Base-by-base conservation (phyloP, 1,140 invertebrate genomes). In the Cyrtorhinus lividipennis region DNA sequence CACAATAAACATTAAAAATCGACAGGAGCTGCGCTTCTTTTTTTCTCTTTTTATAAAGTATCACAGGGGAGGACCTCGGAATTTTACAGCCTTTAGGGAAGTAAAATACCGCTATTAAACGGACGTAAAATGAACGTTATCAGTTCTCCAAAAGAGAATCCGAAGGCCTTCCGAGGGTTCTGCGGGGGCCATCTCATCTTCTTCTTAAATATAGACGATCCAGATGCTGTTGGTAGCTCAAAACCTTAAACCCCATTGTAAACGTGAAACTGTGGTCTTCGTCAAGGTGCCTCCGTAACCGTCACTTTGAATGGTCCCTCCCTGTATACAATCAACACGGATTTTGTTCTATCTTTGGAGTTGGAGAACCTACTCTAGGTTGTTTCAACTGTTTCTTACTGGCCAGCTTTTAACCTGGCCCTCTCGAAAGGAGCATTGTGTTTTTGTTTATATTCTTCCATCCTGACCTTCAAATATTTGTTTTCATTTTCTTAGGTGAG, bases 221-320 rank as follows among this genome's bases (percentile, higher is more conserved):
- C 48, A 53, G 48, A 53, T 53, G 48, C 48, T 53, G 48, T n/a
- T n/a, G n/a, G n/a, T n/a, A 53, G 48, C 48, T 53, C 48, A 53
- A 53, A 53, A n/a, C n/a, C n/a, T n/a, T n/a, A n/a, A n/a, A n/a
- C n/a, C 48, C 48, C 48, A 53, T 53, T 53, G 48, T 53, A 53
- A 53, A 53, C 48, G 48, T 53, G 48, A 53, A 53, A 53, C 48
- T 53, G 48, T 53, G 48, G 48, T 53, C 48, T 53, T 53, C 48
- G 48, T 53, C 48, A 53, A 53, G 48, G 48, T 53, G 48, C 48
- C 48, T 53, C 48, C 10, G 48, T 53, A 53, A 53, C 48, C 48
- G 48, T 53, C 48, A 53, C 48, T 53, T 53, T 53, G 48, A 53
- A 53, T 53, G 48, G 48, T 22, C 48, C 48, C 48, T 53, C 8